Evolutionary conservation across 2,888 invertebrate species (phyloP).

Genomic region (Taphrorychus bicolor): DNA sequence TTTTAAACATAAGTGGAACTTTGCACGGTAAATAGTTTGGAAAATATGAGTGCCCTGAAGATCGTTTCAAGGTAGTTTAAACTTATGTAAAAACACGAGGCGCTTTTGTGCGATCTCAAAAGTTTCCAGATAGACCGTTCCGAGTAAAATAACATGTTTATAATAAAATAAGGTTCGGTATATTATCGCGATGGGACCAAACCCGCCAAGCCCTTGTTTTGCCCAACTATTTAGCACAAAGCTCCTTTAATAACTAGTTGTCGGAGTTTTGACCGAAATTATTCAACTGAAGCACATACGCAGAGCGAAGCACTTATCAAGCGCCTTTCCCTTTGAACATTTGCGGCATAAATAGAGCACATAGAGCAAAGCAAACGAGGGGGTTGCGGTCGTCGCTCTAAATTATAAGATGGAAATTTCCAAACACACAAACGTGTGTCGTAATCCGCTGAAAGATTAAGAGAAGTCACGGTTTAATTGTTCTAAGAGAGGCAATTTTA

Average conservation of each 20-base stretch:
- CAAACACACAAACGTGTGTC: not conserved
- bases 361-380: not conserved
- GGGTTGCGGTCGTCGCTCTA: not conserved
- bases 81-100: not conserved
- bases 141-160: not conserved
- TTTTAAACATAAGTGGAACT: slow-evolving; percentile 10
- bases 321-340: not conserved
- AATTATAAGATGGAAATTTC: not conserved
- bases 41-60: not conserved
- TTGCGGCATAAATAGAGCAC: not conserved
- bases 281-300: slow-evolving; percentile 24
- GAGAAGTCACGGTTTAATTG: too few relatives aligned
- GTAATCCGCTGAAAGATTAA: too few relatives aligned
- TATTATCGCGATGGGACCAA: not conserved
- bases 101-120: not conserved
- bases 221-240: slow-evolving; percentile 17
- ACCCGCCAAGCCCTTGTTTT: not conserved
- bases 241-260: slow-evolving; percentile 15
- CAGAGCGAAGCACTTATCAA: not conserved
- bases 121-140: not conserved
- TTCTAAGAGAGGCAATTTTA: too few relatives aligned
- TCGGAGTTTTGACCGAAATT: slow-evolving; percentile 29
- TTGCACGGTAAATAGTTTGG: slow-evolving; percentile 9
- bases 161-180: not conserved
- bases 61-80: not conserved